Base-by-base conservation (phyloP, 2,113 vertebrate genomes). In the Saguinus midas region DNA sequence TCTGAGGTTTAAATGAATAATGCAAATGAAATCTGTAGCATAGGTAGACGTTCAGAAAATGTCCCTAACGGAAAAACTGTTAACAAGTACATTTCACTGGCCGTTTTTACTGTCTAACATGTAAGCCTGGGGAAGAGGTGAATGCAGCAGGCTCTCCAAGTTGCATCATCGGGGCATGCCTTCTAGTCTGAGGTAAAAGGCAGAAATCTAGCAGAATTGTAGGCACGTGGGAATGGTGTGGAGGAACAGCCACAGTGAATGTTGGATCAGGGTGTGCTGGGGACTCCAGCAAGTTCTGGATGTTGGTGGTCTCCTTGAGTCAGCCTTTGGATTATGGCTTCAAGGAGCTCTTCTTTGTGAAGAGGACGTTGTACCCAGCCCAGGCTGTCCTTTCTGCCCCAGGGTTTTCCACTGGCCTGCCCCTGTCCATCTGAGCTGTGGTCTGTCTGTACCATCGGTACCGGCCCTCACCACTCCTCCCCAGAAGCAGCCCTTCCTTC, bases 1-100 rank as follows among this genome's bases (percentile, higher is more conserved):
- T 76, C 29, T 76, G 75, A 95, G 85, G 73, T 52, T 87, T 72
- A 82, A 92, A 76, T 80, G 29, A 80, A 92, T 85, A 78, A 66
- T 48, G 8, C 29, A 4, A 11, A 9, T 92, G 66, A 88, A 93
- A 92, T 80, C 48, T 25, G 5, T n/a, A 88, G 40, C 68, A 27
- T 43, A 17, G 61, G 48, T 37, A 83, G 66, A 78, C 2, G 2
- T 55, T 85, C 27, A 80, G 73, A 84, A 80, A 90, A 32, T 37
- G 3, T 84, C 75, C 61, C 16, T 82, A 35, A 29, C 80, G 72
- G 52, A 50, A 37, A 89, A 87, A 20, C 55, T n/a, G 32, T 37
- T 4, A 40, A 0, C 16, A 82, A 25, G 35, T 27, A 55, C 17
- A 52, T 73, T 52, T 72, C 88, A 37, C 23, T 8, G 29, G 20